phyloP scores from a whole-genome alignment of 1,140 invertebrate genomes.

The Cephus cinctus region DNA sequence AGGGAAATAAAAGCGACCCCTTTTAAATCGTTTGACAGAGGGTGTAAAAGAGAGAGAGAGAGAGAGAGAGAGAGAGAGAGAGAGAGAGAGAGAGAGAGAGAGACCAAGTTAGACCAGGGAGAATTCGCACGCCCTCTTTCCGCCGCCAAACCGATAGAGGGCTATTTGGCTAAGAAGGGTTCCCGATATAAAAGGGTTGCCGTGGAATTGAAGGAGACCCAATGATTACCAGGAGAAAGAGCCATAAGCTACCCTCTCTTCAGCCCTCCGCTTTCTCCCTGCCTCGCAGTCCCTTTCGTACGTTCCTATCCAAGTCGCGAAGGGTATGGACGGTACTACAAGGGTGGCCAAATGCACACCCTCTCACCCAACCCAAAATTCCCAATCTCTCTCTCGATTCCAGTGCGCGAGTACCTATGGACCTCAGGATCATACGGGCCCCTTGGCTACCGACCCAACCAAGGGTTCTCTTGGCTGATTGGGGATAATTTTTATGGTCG shows the following conservation, averaged over 20 bases:
- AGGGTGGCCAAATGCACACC: conserved; percentile 13
- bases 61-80: not conserved
- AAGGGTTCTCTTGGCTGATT: not conserved
- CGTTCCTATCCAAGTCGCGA: too few relatives aligned
- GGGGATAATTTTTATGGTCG: not conserved
- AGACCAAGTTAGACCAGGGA: too few relatives aligned
- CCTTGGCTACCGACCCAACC: not conserved
- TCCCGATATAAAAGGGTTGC: conserved; percentile 39
- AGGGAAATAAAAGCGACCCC: too few relatives aligned
- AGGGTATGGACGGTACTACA: conserved; percentile 16
- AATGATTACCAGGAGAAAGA: conserved; percentile 41
- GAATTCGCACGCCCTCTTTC: too few relatives aligned
- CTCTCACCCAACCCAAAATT: too few relatives aligned
- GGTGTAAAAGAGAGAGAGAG: not conserved
- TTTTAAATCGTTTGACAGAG: too few relatives aligned
- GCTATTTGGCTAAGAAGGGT: conserved; percentile 40
- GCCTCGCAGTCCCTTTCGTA: too few relatives aligned
- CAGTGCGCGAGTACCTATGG: not conserved
- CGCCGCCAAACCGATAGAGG: conserved; percentile 10
- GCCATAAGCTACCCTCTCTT: too few relatives aligned
- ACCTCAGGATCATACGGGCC: not conserved
- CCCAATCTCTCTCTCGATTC: conserved; percentile 12
- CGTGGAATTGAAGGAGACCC: conserved; percentile 38
- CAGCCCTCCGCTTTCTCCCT: too few relatives aligned
- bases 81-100: conserved; percentile 1